Percentiles rank a stretch among this genome's conserved stretches.
Evolutionary conservation across 2,888 invertebrate genomes (phyloP).

Genomic region (Tachina grossa): DNA sequence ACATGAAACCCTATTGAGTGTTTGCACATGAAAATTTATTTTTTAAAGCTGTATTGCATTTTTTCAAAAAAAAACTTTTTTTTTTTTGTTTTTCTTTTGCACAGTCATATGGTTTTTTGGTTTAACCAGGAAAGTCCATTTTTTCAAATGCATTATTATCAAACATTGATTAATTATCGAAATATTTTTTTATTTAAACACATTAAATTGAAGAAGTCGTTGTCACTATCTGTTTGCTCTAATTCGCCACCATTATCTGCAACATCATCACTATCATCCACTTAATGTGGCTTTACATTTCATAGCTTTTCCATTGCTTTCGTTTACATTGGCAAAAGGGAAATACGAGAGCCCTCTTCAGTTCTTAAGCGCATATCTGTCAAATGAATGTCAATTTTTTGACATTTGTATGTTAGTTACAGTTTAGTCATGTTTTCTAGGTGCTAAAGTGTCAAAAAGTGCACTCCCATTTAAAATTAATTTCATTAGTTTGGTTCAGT

Average conservation of each 20-base stretch:
- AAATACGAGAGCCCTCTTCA: conserved; percentile 44
- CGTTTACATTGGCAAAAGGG: background rate
- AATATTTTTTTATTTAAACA: background rate
- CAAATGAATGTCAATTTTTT: conserved; percentile 68
- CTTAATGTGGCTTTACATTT: conserved; percentile 30
- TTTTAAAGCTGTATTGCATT: background rate
- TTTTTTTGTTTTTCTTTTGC: conserved; percentile 12
- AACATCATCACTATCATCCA: conserved; percentile 14
- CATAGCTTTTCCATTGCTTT: conserved; percentile 10
- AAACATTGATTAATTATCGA: conserved; percentile 55
- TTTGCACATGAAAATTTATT: background rate
- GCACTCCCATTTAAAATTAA: conserved; percentile 58
- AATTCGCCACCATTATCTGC: conserved; percentile 15
- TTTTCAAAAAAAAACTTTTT: background rate
- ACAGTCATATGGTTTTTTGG: conserved; percentile 41
- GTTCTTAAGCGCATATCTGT: conserved; percentile 57
- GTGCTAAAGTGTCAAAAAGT: conserved; percentile 33
- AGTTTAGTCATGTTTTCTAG: conserved; percentile 17
- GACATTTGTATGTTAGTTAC: conserved; percentile 51
- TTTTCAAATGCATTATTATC: conserved; percentile 22
- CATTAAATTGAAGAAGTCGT: background rate
- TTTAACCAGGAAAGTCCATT: conserved; percentile 1
- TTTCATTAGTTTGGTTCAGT: conserved; percentile 51
- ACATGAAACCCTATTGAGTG: background rate
- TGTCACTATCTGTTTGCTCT: background rate